Evolutionary conservation across 1,140 invertebrate species (phyloP).

Genomic region (Micrasema longulum): DNA sequence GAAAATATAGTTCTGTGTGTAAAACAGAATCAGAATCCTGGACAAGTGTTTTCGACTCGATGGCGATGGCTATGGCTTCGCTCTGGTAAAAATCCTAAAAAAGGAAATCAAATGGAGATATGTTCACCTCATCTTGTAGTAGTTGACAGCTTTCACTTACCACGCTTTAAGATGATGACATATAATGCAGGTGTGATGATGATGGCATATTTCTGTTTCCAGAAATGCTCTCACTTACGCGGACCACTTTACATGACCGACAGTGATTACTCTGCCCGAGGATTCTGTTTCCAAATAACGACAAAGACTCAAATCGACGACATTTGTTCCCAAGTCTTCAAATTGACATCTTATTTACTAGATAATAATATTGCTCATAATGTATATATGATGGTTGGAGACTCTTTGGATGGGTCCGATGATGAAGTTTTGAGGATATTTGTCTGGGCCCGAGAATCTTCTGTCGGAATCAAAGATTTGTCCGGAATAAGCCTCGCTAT

Average conservation of each 20-base stretch:
- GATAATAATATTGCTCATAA: constrained; percentile 75
- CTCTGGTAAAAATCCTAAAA: no score
- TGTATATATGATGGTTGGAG: constrained; percentile 74
- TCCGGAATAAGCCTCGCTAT: constrained; percentile 71
- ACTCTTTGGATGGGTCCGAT: constrained; percentile 50
- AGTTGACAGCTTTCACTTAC: no score
- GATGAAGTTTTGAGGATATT: constrained; percentile 69
- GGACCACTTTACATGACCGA: constrained; percentile 66
- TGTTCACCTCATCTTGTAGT: no score
- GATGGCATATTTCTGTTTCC: no score
- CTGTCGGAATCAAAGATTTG: constrained; percentile 68
- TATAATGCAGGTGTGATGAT: no score
- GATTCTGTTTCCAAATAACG: constrained; percentile 73
- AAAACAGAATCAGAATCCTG: no score
- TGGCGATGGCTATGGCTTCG: no score
- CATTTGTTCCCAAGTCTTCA: constrained; percentile 61
- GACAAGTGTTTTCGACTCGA: no score
- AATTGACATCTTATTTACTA: constrained; percentile 69
- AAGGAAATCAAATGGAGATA: no score
- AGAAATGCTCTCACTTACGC: constrained; percentile 67
- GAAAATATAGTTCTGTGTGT: no score
- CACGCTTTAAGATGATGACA: no score
- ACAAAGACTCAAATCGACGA: constrained; percentile 58
- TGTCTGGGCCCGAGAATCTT: constrained; percentile 73
- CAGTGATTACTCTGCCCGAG: constrained; percentile 70